Evolutionary conservation across 2,888 invertebrate species (phyloP), one percentile per base, ranked within the genome.

Genomic region (Torymus tubicola): DNA sequence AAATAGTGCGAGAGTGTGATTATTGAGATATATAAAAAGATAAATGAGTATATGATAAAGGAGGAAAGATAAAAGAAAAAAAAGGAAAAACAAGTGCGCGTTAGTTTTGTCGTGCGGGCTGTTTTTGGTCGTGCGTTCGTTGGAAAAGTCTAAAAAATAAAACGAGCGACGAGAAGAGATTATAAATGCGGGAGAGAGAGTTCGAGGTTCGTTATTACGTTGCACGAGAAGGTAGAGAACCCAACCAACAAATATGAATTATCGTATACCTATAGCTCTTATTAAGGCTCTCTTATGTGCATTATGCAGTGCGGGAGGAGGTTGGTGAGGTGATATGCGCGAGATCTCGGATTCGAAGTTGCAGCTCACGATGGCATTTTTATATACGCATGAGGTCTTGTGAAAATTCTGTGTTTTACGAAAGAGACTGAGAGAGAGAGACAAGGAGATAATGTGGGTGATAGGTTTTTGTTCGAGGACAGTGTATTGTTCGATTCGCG

Each of bases 191-290:
- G 82, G 82, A 82, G 75, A 58, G 82, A 78, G 82, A 82, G 82
- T 82, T 64, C 82, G 80, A 82, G 80, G 82, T 82, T 82, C 82
- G 82, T 75, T 82, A 82, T 82, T 82, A 82, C 82, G 82, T 82
- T 71, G 68, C 80, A 61, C 67, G 82, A 80, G 82, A 82, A 82
- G 82, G 82, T 82, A 80, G 82, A 82, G 82, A 64, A 74, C 31
- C 71, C 24, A 73, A 60, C 57, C 18, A 55, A 42, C 42, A 42
- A 42, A 42, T 42, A 42, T 42, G 42, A 42, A 42, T 42, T 42
- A 71, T 16, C 31, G 14, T 42, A 42, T 42, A 42, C 42, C 42
- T 42, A 42, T 42, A 58, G 18, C 16, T 58, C 42, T 60, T 70
- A 52, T 68, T 68, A 55, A 55, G 52, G 53, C 53, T 52, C 53